Evolutionary conservation across 2,113 vertebrate species (phyloP).

Genomic region (Fukomys damarensis): DNA sequence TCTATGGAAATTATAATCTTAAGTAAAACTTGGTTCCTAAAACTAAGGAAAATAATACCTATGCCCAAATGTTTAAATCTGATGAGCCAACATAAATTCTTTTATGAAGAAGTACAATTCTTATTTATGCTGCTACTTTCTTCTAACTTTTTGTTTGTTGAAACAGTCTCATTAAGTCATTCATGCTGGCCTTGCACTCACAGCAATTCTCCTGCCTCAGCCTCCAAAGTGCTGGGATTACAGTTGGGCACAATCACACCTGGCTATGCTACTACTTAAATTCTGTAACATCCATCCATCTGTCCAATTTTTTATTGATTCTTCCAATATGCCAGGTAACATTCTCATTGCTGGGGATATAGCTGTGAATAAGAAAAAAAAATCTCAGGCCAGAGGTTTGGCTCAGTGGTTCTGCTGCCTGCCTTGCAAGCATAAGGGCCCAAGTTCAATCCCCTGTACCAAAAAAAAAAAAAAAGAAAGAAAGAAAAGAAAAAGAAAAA

Average conservation of each 20-base stretch:
- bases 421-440: too few species aligned
- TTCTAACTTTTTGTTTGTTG: not conserved
- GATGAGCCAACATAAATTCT: constrained; percentile 16
- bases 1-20: constrained; percentile 2
- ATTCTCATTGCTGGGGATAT: not conserved
- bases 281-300: not conserved
- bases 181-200: not conserved
- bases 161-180: not conserved
- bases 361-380: not conserved
- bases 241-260: not conserved
- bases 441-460: too few species aligned
- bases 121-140: not conserved
- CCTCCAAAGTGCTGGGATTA: too few species aligned
- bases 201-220: too few species aligned
- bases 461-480: too few species aligned
- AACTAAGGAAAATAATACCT: not conserved
- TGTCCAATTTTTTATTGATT: not conserved
- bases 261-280: not conserved
- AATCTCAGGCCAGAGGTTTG: too few species aligned
- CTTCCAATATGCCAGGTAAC: not conserved
- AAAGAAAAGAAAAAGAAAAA: too few species aligned
- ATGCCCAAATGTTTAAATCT: not conserved
- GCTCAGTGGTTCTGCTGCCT: too few species aligned
- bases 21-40: constrained; percentile 30
- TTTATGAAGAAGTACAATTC: constrained; percentile 5